These are phyloP conservation scores for Speoplatyrhinus poulsoni DNA, from an alignment of 2,113 vertebrate genomes.

Conservation along the genomic window DNA sequence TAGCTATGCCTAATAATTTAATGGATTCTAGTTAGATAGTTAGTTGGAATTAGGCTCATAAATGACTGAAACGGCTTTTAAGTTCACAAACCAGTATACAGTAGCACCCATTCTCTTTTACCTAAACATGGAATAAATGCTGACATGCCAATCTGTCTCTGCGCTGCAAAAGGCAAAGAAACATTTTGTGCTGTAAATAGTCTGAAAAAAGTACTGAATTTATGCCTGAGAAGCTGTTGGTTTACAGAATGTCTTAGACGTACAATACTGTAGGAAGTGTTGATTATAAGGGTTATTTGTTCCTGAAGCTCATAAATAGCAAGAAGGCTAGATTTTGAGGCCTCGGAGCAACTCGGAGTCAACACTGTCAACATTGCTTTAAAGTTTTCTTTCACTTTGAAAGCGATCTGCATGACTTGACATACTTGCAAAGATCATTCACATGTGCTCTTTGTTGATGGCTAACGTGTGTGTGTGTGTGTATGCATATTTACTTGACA, in stretches of 20 bases:
- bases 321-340: slow-evolving; percentile 15
- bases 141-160: not conserved
- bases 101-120: not conserved
- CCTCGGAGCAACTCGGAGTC: slow-evolving; percentile 24
- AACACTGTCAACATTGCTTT: slow-evolving; percentile 37
- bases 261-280: not conserved
- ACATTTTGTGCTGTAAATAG: not conserved
- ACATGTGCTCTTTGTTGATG: not conserved
- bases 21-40: too few relatives aligned
- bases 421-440: not conserved
- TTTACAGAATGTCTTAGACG: not conserved
- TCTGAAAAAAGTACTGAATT: too few relatives aligned
- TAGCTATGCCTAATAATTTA: too few relatives aligned
- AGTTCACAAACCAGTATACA: not conserved
- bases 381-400: slow-evolving; percentile 42
- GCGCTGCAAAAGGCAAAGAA: slow-evolving; percentile 11
- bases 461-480: slow-evolving; percentile 2
- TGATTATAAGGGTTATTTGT: not conserved
- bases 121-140: slow-evolving; percentile 15
- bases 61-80: not conserved
- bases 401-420: slow-evolving; percentile 25
- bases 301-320: not conserved
- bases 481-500: not conserved
- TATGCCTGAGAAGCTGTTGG: too few relatives aligned
- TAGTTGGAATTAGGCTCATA: too few relatives aligned